Evolutionary conservation across 2,113 vertebrate genomes (phyloP), one percentile per base, ranked within the genome.

Genomic region (Chloebia gouldiae): DNA sequence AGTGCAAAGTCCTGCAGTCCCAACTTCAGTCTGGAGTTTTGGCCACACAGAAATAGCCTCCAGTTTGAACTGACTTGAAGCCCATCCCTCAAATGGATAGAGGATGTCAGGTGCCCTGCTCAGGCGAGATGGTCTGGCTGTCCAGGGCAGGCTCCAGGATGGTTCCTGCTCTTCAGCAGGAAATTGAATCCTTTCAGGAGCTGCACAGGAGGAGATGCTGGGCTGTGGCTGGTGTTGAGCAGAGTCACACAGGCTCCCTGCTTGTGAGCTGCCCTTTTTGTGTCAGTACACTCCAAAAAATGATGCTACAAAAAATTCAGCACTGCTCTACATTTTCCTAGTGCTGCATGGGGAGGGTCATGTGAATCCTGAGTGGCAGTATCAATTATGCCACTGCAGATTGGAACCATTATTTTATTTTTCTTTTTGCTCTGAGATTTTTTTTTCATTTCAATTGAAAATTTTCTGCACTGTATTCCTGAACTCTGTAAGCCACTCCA

Each of bases 181-280:
- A 24, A 33, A 3, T 0, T 5, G 56, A 77, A 9, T 25, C 68
- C 68, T 88, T 21, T 28, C 66, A 78, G 88, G 51, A 75, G 0
- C 0, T 15, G 42, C 33, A 7, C 0, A 65, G 69, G 40, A 69
- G 47, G 61, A 69, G 68, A 1, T 14, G 16, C 16, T 14, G 60
- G 25, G 24, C 77, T 65, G 53, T 56, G 86, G 40, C 57, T 64
- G 21, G 5, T 25, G 27, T 3, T 19, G 39, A 61, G 49, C 65
- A 44, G 11, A 14, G 23, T 23, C 54, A 15, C 2, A 0, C 27
- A 69, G 19, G 50, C 31, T 81, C 44, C 45, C 12, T 13, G 24
- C 4, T 51, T 10, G 14, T 9, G 5, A 44, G 28, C 66, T 47
- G 21, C 20, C 0, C 0, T 71, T 63, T 39, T 35, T 28, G 33